phyloP scores from a whole-genome alignment of 2,888 invertebrate genomes.

The Exocentrus adspersus region DNA sequence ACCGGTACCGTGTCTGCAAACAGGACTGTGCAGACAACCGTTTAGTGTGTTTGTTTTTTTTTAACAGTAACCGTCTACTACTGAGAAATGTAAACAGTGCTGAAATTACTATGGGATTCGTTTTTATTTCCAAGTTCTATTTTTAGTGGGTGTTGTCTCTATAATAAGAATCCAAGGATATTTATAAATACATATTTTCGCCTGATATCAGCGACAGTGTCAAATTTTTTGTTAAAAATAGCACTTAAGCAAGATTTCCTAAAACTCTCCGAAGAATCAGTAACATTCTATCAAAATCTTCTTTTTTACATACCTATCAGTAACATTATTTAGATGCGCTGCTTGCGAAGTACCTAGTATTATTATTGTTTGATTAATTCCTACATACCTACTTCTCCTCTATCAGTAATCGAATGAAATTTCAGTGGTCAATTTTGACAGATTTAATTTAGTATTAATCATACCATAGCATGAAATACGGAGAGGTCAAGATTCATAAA shows the following conservation, averaged over 20 bases:
- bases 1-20: conserved; percentile 19
- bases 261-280: too few relatives aligned
- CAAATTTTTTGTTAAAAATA: neutral
- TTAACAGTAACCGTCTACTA: neutral
- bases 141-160: neutral
- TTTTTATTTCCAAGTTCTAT: neutral
- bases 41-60: neutral
- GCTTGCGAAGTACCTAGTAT: too few relatives aligned
- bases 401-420: too few relatives aligned
- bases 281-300: too few relatives aligned
- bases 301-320: too few relatives aligned
- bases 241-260: neutral
- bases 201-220: neutral
- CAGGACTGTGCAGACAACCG: conserved; percentile 12
- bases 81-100: neutral
- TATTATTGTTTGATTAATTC: too few relatives aligned
- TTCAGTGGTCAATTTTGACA: too few relatives aligned
- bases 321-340: too few relatives aligned
- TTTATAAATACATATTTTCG: neutral
- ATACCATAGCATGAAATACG: too few relatives aligned
- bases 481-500: too few relatives aligned
- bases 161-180: conserved; percentile 1
- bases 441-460: too few relatives aligned
- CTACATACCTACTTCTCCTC: too few relatives aligned
- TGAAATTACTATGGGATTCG: neutral